A percentile compares a stretch with the other conserved stretches of the same genome.
phyloP scores from a whole-genome alignment of 2,797 vertebrate species.

The Diplodus sargus region DNA sequence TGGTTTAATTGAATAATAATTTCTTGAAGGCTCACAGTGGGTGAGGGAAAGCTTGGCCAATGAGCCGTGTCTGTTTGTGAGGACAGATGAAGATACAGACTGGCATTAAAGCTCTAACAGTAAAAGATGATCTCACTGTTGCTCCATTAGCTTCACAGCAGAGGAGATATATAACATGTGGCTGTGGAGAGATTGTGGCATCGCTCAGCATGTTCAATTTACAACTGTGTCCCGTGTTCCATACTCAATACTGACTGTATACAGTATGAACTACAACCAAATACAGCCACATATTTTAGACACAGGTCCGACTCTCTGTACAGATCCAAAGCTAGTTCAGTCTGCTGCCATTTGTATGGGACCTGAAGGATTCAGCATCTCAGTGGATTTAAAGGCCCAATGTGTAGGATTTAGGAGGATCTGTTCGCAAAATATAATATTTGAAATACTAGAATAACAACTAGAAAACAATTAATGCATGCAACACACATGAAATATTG shows the following conservation, averaged over 20 bases:
- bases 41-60: conserved; percentile 12
- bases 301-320: not conserved
- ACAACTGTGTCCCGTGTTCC: not conserved
- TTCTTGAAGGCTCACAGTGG: conserved; percentile 13
- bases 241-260: not conserved
- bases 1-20: conserved; percentile 4
- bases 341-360: too few species aligned
- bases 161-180: not conserved
- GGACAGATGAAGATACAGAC: not conserved
- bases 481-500: too few species aligned
- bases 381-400: too few species aligned
- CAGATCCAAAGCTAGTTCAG: too few species aligned
- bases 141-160: conserved; percentile 27
- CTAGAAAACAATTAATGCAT: too few species aligned
- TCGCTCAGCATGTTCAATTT: not conserved
- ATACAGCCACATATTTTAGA: not conserved
- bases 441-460: too few species aligned
- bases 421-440: too few species aligned
- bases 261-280: not conserved
- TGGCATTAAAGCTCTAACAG: conserved; percentile 6
- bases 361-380: too few species aligned
- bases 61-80: conserved; percentile 10
- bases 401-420: too few species aligned
- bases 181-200: not conserved
- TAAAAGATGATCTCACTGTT: conserved; percentile 16